Conservation (phyloP, 2,113 vertebrate species). For the Clarias macrocephalus region DNA sequence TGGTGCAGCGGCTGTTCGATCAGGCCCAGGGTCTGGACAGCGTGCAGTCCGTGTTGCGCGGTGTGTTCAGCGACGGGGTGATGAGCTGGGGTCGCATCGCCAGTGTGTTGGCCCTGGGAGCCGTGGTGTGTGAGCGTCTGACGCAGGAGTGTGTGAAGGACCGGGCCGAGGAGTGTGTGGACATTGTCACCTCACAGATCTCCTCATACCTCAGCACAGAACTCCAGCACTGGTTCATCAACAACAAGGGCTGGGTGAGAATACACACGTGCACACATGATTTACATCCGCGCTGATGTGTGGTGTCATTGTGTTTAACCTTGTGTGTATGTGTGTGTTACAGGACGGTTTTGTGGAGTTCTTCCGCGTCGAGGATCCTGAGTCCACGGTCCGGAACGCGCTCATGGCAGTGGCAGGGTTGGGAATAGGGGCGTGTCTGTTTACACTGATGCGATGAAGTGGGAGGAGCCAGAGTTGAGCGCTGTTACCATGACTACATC, state of each 20-base stretch:
- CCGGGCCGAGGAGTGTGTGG: conserved; percentile 68
- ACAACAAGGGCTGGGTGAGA: conserved; percentile 81
- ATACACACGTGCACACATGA: neutral
- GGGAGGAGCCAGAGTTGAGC: neutral
- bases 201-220: conserved; percentile 70
- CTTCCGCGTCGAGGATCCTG: conserved; percentile 77
- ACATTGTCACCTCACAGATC: conserved; percentile 68
- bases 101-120: conserved; percentile 80
- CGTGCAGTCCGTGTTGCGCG: conserved; percentile 64
- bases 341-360: conserved; percentile 82
- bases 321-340: neutral
- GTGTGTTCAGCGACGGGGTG: conserved; percentile 74
- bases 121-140: conserved; percentile 75
- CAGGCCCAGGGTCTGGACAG: conserved; percentile 66
- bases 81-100: conserved; percentile 84
- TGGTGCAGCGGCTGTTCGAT: conserved; percentile 75
- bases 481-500: neutral
- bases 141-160: conserved; percentile 60
- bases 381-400: conserved; percentile 73
- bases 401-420: conserved; percentile 76
- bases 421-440: conserved; percentile 32
- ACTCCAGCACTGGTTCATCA: conserved; percentile 74
- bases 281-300: neutral
- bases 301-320: neutral
- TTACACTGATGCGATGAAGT: conserved; percentile 34